phyloP scores from a whole-genome alignment of 2,888 invertebrate species.

The Meliscaeva auricollis region DNA sequence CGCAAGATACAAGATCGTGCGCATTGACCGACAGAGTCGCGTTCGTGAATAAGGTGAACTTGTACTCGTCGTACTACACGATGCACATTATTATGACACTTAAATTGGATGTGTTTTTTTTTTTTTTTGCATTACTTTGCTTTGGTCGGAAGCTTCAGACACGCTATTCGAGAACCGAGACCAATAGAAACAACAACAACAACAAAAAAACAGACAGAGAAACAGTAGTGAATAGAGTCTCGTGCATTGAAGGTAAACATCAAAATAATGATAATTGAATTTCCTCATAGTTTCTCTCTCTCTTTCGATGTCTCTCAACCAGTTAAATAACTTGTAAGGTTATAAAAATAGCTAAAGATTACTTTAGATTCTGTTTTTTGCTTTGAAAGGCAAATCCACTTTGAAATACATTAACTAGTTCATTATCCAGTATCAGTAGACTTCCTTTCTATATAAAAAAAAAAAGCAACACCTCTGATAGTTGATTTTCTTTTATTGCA shows the following conservation, averaged over 20 bases:
- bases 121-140: background rate
- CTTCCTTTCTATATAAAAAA: background rate
- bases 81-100: constrained; percentile 67
- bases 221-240: background rate
- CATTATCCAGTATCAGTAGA: background rate
- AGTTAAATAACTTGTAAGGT: constrained; percentile 17
- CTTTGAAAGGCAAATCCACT: background rate
- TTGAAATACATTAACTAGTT: background rate
- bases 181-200: background rate
- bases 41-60: constrained; percentile 69
- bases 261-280: constrained; percentile 35
- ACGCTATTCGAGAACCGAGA: background rate
- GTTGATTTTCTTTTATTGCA: background rate
- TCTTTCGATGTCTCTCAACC: background rate
- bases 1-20: constrained; percentile 49
- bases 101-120: constrained; percentile 47
- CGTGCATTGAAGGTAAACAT: constrained; percentile 55
- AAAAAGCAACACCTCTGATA: constrained; percentile 8
- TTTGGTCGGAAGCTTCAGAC: background rate
- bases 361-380: background rate
- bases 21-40: constrained; percentile 57
- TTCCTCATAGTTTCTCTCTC: constrained; percentile 49
- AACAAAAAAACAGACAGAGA: background rate
- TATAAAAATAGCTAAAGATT: constrained; percentile 11
- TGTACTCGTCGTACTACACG: constrained; percentile 32